Evolutionary conservation across 2,888 invertebrate genomes (phyloP), one percentile per base, ranked within the genome.

Genomic region (Xestia xanthographa): DNA sequence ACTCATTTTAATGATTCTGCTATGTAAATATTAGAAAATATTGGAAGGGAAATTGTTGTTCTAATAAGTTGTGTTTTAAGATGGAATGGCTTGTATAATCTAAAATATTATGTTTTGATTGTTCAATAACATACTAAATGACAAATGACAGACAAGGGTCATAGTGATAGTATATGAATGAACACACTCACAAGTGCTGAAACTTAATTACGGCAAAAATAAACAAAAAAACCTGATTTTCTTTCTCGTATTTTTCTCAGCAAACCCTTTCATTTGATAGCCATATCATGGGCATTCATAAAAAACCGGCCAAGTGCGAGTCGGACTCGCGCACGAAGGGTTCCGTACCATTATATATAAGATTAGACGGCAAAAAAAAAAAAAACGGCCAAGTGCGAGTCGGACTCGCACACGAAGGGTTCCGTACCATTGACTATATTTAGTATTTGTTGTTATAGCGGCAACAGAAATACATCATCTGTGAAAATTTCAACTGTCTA

Each of bases 1-100:
- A 75, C 45, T 77, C 77, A 72, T 80, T 84, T 74, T 80, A 84
- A 80, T 77, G 68, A 72, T 74, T 75, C 62, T 65, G 45, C 77
- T 80, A 73, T 70, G 75, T 74, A 65, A 82, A 84, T 83, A 75
- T 66, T 80, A 77, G 71, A 71, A 77, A 69, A 70, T 66, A 56
- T 74, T 72, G 34, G 43, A 76, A 50, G 43, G 22, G 48, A 72
- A n/a, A n/a, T 69, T 81, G 73, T 50, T 45, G 71, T 73, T 80
- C 29, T 72, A 58, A 53, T 65, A 12, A 69, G 34, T n/a, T 41
- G 4, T 26, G 41, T 63, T 41, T n/a, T 4, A n/a, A 63, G 41
- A 63, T 63, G 8, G 22, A 22, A n/a, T n/a, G 8, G n/a, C 22
- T 60, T 34, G 34, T 34, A 4, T 34, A 34, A 34, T 4, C 34